A percentile compares a stretch with the other conserved stretches of the same genome.
phyloP scores from a whole-genome alignment of 2,888 invertebrate genomes.

The Drosophila nigricruria region DNA sequence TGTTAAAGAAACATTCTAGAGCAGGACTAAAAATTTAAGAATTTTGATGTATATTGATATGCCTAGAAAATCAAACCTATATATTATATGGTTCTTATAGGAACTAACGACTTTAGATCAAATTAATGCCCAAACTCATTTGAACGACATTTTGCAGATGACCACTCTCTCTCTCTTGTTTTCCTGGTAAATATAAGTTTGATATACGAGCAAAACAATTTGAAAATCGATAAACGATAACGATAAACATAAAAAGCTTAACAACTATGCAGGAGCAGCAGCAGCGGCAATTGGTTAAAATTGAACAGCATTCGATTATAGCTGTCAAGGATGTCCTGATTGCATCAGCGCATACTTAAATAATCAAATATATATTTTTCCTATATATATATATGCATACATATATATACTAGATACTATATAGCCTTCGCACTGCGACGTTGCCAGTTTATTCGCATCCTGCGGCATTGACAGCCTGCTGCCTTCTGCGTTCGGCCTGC shows the following conservation, averaged over 20 bases:
- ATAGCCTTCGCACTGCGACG: constrained; percentile 9
- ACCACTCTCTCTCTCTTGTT: not conserved
- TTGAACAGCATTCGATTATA: constrained; percentile 10
- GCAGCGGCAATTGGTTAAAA: not conserved
- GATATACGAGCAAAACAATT: not conserved
- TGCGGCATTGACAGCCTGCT: constrained; percentile 51
- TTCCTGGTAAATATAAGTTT: not conserved
- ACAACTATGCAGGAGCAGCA: not conserved
- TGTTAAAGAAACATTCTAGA: not conserved
- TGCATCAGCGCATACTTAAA: constrained; percentile 1
- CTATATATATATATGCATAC: not conserved
- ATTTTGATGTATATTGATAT: not conserved
- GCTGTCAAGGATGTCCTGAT: constrained; percentile 12
- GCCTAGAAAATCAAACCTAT: not conserved
- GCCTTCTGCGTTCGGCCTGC: constrained; percentile 37
- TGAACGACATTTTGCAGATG: not conserved
- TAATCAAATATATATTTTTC: constrained; percentile 6
- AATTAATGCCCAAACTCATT: not conserved
- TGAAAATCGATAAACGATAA: not conserved
- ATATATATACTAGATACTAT: not conserved
- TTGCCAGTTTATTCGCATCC: constrained; percentile 48
- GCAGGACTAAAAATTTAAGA: not conserved
- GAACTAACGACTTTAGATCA: not conserved
- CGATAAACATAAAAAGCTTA: not conserved
- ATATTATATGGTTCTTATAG: not conserved